A percentile compares a stretch with the other conserved stretches of the same genome.
These are phyloP conservation scores for Botia kubotai DNA, from an alignment of 2,797 vertebrate genomes.

Conservation along the genomic window DNA sequence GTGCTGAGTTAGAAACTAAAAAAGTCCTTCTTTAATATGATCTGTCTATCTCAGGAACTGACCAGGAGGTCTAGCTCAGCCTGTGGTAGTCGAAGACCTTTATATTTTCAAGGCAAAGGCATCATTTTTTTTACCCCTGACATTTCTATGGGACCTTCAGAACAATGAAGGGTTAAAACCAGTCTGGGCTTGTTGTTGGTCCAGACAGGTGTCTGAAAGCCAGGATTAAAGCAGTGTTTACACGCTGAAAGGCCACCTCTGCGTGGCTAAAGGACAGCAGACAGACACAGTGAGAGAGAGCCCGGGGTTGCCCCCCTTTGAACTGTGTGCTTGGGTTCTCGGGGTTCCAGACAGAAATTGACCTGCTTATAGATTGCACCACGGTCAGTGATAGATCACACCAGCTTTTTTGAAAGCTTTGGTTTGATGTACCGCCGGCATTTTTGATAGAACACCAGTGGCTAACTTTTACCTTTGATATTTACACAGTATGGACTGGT, in stretches of 20 bases:
- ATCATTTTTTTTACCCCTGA: neutral
- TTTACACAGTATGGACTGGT: neutral
- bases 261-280: constrained; percentile 45
- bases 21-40: constrained; percentile 33
- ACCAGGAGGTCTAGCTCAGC: constrained; percentile 9
- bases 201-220: constrained; percentile 10
- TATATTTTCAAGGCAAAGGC: constrained; percentile 10
- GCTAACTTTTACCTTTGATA: neutral
- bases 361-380: neutral
- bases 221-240: constrained; percentile 22
- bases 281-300: constrained; percentile 22
- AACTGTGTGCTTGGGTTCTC: constrained; percentile 12
- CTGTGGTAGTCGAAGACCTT: neutral
- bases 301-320: constrained; percentile 29
- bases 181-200: constrained; percentile 7
- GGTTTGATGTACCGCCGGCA: neutral
- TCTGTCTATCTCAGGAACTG: no score
- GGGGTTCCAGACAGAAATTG: neutral
- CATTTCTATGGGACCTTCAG: neutral
- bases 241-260: constrained; percentile 32
- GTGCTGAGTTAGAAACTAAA: neutral
- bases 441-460: neutral
- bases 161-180: constrained; percentile 7
- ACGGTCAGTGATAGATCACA: neutral
- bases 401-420: neutral